Base-by-base conservation (phyloP, 1,140 invertebrate species). In the Vollenhovia emeryi region DNA sequence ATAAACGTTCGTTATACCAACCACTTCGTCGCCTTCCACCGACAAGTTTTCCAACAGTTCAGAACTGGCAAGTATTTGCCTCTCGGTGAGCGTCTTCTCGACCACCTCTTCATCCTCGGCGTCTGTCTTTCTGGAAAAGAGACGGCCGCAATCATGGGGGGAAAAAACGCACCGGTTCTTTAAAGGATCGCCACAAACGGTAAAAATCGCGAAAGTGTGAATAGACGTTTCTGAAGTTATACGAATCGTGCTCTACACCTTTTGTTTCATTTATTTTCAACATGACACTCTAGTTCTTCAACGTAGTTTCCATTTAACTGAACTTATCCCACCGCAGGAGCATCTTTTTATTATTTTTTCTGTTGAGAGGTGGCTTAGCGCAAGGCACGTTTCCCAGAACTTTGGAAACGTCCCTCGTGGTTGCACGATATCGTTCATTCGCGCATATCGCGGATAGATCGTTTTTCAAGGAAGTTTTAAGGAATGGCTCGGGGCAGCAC, bases 1-100 rank as follows among this genome's bases (percentile, higher is more conserved):
- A 57, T n/a, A 83, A 71, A 27, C 1, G 79, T 48, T 84, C 50
- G 15, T 52, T 60, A 57, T 91, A 62, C 92, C 95, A 80, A 97
- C 96, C 88, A 96, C 96, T 92, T 97, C 97, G 60, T 96, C 95
- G 27, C 96, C 97, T 94, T 97, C 97, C 43, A 95, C 87, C 4
- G 96, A 91, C 40, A 97, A 93, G 52, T 96, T 95, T 78, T 96
- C 95, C 15, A 97, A 93, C 52, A 96, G 89, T 85, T 96, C 95
- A 1, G 94, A 94, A 64, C 96, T 96, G 13, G 93, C 92, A 21
- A 96, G 92, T 6, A 96, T 95, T 89, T 97, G 96, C 80, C 95
- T 93, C 85, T 97, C 96, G 36, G 96, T 95, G 0, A 92, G 90
- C n/a, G 92, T 93, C 75, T 94, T 93, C 84, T 95, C 90, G 13